Percentiles rank a stretch among this genome's conserved stretches.
These are phyloP conservation scores for Chrysolina americana DNA, from an alignment of 2,888 invertebrate genomes.

Conservation along the genomic window DNA sequence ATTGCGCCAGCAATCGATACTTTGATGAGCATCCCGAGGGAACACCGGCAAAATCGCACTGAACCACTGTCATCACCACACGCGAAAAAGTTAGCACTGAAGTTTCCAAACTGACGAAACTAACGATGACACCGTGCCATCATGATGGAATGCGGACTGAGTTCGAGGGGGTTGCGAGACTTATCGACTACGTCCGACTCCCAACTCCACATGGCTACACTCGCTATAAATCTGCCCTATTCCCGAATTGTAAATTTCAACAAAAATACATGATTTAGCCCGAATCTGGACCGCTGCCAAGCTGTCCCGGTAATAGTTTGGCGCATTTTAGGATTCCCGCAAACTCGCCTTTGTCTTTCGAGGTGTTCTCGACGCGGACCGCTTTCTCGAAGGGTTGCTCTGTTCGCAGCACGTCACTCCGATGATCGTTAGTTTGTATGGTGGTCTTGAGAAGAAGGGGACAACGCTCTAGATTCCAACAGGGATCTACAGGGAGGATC, in stretches of 20 bases:
- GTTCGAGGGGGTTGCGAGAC: slow-evolving; percentile 59
- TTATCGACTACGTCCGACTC: slow-evolving; percentile 53
- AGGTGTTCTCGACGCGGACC: not conserved
- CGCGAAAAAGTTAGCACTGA: slow-evolving; percentile 13
- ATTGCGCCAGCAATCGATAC: slow-evolving; percentile 33
- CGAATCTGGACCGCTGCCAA: slow-evolving; percentile 40
- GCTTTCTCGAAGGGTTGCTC: not conserved
- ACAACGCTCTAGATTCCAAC: too few species aligned
- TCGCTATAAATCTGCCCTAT: slow-evolving; percentile 46
- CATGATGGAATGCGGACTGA: slow-evolving; percentile 64
- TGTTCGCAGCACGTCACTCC: slow-evolving; percentile 12
- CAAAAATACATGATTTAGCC: slow-evolving; percentile 38
- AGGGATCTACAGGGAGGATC: too few species aligned
- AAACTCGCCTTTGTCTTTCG: slow-evolving; percentile 28
- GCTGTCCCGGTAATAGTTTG: slow-evolving; percentile 37
- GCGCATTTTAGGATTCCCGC: slow-evolving; percentile 36
- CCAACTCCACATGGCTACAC: slow-evolving; percentile 54
- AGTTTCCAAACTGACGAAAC: slow-evolving; percentile 31
- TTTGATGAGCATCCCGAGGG: slow-evolving; percentile 21
- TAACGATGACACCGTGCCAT: slow-evolving; percentile 62
- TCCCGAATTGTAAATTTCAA: slow-evolving; percentile 38
- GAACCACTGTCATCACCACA: not conserved
- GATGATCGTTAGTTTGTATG: too few species aligned
- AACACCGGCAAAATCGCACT: not conserved
- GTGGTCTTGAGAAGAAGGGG: too few species aligned